A percentile compares a stretch with the other conserved stretches of the same genome.
Conservation (phyloP, 2,113 vertebrate species). For the Halichoerus grypus region DNA sequence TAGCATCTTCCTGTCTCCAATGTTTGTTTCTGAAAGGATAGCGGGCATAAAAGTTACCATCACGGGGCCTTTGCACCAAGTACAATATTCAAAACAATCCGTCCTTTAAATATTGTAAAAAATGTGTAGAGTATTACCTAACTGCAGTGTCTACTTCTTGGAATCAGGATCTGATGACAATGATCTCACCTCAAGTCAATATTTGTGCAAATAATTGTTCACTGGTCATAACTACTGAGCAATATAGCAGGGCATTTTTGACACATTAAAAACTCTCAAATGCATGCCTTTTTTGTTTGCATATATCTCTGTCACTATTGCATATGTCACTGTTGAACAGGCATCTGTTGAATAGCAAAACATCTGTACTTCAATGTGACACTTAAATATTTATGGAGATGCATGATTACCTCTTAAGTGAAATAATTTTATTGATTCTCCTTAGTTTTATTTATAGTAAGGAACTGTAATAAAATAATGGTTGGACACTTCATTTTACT, state of each 20-base stretch:
- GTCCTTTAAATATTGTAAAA: neutral
- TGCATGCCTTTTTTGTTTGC: neutral
- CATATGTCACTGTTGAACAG: neutral
- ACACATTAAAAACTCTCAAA: conserved; percentile 29
- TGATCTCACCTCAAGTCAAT: neutral
- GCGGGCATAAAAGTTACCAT: neutral
- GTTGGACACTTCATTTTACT: neutral
- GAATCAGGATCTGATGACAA: neutral
- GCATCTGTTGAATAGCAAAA: neutral
- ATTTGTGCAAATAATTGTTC: neutral
- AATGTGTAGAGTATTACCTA: neutral
- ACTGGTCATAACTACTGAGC: neutral
- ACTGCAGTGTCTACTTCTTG: neutral
- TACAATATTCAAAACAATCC: neutral
- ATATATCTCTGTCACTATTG: neutral
- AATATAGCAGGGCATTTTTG: neutral
- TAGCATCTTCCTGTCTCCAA: neutral
- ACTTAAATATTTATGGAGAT: conserved; percentile 55
- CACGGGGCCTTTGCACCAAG: neutral
- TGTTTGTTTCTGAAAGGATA: conserved; percentile 1
- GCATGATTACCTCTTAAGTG: neutral
- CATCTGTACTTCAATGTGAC: neutral
- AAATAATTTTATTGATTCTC: conserved; percentile 40
- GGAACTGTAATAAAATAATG: neutral
- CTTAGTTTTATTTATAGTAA: conserved; percentile 3